These are phyloP conservation scores for Ptilorrhoa leucosticta DNA, from an alignment of 2,113 vertebrate species.

Conservation along the genomic window DNA sequence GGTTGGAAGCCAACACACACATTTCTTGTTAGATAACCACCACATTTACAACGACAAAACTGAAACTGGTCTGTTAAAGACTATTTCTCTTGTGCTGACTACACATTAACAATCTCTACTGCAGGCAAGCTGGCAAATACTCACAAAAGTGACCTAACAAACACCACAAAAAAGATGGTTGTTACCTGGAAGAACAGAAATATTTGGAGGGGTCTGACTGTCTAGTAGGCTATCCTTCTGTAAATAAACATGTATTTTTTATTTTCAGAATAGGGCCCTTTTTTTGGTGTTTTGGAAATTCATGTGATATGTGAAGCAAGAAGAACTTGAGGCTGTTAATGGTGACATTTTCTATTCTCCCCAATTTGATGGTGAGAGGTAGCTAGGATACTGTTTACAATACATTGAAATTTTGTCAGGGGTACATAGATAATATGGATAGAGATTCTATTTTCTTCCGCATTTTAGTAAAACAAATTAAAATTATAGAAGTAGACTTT, in stretches of 20 bases:
- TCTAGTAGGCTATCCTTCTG: neutral
- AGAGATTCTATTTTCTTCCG: neutral
- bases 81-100: neutral
- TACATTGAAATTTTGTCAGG: neutral
- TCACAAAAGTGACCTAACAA: neutral
- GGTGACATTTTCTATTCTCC: neutral
- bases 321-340: neutral
- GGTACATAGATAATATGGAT: neutral
- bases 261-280: neutral
- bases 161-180: neutral
- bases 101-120: neutral
- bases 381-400: too few species aligned
- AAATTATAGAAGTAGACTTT: neutral
- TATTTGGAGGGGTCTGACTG: neutral
- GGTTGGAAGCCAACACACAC: neutral
- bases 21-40: neutral
- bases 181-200: neutral
- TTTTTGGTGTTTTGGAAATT: neutral
- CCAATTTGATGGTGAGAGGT: neutral
- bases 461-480: neutral
- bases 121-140: neutral
- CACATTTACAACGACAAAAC: neutral
- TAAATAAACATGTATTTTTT: neutral
- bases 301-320: neutral
- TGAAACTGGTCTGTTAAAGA: rapidly evolving